phyloP scores from a whole-genome alignment of 2,113 vertebrate genomes.

The Syngnathus floridae region DNA sequence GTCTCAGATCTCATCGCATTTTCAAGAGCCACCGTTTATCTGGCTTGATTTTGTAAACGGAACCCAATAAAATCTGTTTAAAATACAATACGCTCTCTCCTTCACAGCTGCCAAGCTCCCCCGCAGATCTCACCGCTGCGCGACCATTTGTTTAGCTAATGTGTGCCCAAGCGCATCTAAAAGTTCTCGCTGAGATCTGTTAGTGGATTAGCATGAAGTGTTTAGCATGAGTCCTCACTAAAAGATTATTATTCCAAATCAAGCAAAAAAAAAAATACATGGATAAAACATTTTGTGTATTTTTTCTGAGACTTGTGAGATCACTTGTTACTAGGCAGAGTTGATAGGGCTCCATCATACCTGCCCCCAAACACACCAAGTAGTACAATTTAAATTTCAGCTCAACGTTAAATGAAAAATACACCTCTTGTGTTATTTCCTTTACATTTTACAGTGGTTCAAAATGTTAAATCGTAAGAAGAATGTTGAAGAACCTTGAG shows the following conservation, averaged over 20 bases:
- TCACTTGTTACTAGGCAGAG: neutral
- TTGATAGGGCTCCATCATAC: neutral
- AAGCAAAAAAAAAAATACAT: too few relatives aligned
- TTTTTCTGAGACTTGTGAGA: neutral
- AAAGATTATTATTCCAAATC: neutral
- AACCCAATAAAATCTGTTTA: too few relatives aligned
- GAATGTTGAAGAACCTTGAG: neutral
- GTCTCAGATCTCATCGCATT: too few relatives aligned
- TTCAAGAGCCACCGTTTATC: neutral
- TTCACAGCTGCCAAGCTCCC: neutral
- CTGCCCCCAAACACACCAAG: too few relatives aligned
- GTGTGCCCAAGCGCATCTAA: neutral
- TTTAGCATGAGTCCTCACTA: neutral
- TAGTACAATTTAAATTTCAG: too few relatives aligned
- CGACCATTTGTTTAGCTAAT: constrained; percentile 28
- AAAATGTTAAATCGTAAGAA: too few relatives aligned
- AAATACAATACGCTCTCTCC: neutral
- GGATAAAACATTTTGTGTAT: neutral
- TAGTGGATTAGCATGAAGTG: neutral
- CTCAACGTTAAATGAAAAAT: too few relatives aligned
- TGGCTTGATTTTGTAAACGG: neutral
- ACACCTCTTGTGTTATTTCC: too few relatives aligned
- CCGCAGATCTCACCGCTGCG: constrained; percentile 4
- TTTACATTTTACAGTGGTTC: too few relatives aligned
- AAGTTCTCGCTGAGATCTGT: neutral